Percentiles rank a stretch among this genome's conserved stretches.
Conservation (phyloP, 2,113 vertebrate species). For the Melanotaenia duboulayi region DNA sequence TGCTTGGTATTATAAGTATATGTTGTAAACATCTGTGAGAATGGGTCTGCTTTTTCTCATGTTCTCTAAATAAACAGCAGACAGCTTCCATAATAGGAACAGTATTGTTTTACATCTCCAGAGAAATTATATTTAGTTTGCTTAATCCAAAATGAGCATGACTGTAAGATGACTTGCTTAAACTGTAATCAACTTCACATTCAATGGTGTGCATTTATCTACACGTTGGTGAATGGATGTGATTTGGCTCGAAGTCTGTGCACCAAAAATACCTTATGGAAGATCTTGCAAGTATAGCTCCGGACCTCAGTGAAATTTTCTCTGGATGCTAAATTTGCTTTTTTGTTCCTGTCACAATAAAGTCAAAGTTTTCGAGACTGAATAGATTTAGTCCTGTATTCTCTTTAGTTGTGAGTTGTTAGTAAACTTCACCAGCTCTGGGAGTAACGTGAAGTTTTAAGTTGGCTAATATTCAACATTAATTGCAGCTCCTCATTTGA, state of each 20-base stretch:
- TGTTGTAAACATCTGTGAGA: slow-evolving; percentile 68
- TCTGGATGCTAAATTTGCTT: too few relatives aligned
- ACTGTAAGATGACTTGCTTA: slow-evolving; percentile 59
- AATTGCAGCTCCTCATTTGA: slow-evolving; percentile 22
- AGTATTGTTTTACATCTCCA: slow-evolving; percentile 64
- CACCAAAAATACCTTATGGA: slow-evolving; percentile 8
- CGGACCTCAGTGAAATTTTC: too few relatives aligned
- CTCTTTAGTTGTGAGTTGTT: neutral
- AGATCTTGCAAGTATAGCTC: neutral
- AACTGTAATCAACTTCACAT: slow-evolving; percentile 70
- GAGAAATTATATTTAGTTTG: slow-evolving; percentile 58
- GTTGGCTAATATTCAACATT: neutral
- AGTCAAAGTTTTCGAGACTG: too few relatives aligned
- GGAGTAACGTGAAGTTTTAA: neutral
- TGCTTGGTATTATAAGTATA: slow-evolving; percentile 75
- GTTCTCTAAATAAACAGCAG: slow-evolving; percentile 71
- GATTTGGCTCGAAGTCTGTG: slow-evolving; percentile 35
- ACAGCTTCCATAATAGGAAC: slow-evolving; percentile 47
- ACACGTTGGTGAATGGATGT: slow-evolving; percentile 20
- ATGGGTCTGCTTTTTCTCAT: slow-evolving; percentile 63
- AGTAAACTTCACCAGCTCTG: slow-evolving; percentile 8
- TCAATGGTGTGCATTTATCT: slow-evolving; percentile 23
- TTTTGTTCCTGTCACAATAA: too few relatives aligned
- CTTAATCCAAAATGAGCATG: slow-evolving; percentile 24
- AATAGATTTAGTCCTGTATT: too few relatives aligned